Conservation (phyloP, 2,797 vertebrate species). For the Enteromius anoplus region DNA sequence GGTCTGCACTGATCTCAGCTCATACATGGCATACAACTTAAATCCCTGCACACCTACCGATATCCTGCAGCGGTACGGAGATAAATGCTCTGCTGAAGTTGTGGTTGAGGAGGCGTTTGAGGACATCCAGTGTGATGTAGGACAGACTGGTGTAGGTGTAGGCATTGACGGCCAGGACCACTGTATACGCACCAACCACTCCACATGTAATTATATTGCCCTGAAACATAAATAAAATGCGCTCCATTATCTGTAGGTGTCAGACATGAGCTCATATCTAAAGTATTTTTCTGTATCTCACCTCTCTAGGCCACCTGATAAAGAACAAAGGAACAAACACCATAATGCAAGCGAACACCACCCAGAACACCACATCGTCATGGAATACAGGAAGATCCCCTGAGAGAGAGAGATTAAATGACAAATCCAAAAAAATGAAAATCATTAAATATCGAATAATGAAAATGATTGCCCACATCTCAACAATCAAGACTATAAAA, state of each 20-base stretch:
- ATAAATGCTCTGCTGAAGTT: constrained; percentile 82
- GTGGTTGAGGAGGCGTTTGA: constrained; percentile 85
- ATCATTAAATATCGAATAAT: background rate
- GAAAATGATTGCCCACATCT: background rate
- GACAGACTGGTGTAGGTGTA: constrained; percentile 90
- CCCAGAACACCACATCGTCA: constrained; percentile 87
- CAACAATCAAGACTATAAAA: background rate
- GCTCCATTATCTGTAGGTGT: background rate
- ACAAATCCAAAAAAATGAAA: background rate
- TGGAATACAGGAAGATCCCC: constrained; percentile 84
- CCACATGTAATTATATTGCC: constrained; percentile 89
- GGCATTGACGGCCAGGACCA: constrained; percentile 83
- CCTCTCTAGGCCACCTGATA: constrained; percentile 88
- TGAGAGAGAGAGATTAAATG: constrained; percentile 53
- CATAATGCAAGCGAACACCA: constrained; percentile 83
- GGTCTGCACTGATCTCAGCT: background rate
- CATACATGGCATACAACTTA: background rate
- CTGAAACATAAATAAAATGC: constrained; percentile 67
- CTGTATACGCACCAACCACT: constrained; percentile 82
- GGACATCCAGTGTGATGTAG: constrained; percentile 87
- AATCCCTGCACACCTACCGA: constrained; percentile 79
- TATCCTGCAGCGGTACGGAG: constrained; percentile 84
- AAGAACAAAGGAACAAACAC: constrained; percentile 82
- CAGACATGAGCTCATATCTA: background rate
- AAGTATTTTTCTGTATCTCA: constrained; percentile 59